Conservation (phyloP, 2,888 invertebrate genomes). For the Apotomis turbidana region DNA sequence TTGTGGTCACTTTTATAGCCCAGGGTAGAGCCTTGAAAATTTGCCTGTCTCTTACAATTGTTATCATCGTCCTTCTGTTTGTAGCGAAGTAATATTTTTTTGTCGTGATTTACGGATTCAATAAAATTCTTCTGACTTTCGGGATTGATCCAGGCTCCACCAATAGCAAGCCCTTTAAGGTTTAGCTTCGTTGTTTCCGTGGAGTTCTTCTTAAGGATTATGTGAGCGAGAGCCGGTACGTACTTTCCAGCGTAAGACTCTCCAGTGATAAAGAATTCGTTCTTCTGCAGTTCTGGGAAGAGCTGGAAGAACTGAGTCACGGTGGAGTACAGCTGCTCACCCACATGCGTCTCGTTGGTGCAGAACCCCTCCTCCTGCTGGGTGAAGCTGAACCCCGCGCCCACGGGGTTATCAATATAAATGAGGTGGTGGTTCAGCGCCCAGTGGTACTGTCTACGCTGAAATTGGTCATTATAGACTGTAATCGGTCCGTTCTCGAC, state of each 20-base stretch:
- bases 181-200: constrained; percentile 87
- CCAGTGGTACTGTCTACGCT: constrained; percentile 90
- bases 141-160: constrained; percentile 42
- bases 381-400: constrained; percentile 96
- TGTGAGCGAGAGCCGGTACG: constrained; percentile 89
- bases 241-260: constrained; percentile 94
- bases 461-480: constrained; percentile 69
- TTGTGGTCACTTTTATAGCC: no score
- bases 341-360: constrained; percentile 90
- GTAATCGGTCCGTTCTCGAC: constrained; percentile 91
- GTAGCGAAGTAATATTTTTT: no score
- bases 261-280: constrained; percentile 94
- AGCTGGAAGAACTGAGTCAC: constrained; percentile 92
- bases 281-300: constrained; percentile 89
- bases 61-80: constrained; percentile 35
- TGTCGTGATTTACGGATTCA: neutral
- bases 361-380: constrained; percentile 90
- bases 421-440: constrained; percentile 90
- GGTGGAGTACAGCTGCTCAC: constrained; percentile 89
- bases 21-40: no score
- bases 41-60: constrained; percentile 53
- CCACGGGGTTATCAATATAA: constrained; percentile 97
- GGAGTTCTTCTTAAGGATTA: constrained; percentile 87
- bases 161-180: constrained; percentile 56
- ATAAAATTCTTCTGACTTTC: constrained; percentile 31